These are phyloP conservation scores for Siphonodentalium dalli DNA, from an alignment of 2,888 invertebrate species.

Conservation along the genomic window DNA sequence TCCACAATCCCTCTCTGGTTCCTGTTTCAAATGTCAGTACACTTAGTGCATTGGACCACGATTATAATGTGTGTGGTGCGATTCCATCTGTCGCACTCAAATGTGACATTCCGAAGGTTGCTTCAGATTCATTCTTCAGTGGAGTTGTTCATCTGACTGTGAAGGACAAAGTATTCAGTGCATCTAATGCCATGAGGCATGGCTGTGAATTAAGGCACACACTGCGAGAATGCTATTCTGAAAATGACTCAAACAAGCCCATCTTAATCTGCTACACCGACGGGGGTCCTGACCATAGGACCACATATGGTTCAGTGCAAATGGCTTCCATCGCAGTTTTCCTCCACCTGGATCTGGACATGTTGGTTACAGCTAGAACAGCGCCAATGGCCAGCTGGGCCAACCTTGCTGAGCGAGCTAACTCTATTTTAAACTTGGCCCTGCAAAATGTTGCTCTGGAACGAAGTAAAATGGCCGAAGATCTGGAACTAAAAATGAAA, in stretches of 20 bases:
- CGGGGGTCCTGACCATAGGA: conserved; percentile 28
- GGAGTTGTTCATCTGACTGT: conserved; percentile 20
- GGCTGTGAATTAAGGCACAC: conserved; percentile 14
- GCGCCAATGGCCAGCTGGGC: conserved; percentile 25
- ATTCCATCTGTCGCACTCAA: conserved; percentile 28
- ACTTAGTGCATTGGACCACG: conserved; percentile 24
- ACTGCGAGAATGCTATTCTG: conserved; percentile 12
- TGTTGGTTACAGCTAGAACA: conserved; percentile 20
- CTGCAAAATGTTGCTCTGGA: conserved; percentile 24
- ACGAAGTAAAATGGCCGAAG: conserved; percentile 14
- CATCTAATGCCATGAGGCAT: conserved; percentile 25
- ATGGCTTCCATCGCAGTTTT: conserved; percentile 17
- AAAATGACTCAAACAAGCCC: conserved; percentile 15
- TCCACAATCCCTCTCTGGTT: conserved; percentile 12
- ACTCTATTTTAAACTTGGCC: conserved; percentile 20
- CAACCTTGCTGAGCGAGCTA: conserved; percentile 28
- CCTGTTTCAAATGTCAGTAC: conserved; percentile 2
- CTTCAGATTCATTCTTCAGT: conserved; percentile 18
- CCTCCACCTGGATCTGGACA: conserved; percentile 22
- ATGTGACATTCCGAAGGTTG: conserved; percentile 10
- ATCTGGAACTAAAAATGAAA: conserved; percentile 14
- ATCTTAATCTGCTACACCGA: conserved; percentile 25
- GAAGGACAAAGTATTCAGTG: conserved; percentile 29
- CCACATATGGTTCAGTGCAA: conserved; percentile 19
- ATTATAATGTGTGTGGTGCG: conserved; percentile 22